These are phyloP conservation scores for Ptilorrhoa leucosticta DNA, from an alignment of 2,113 vertebrate species.

Conservation along the genomic window DNA sequence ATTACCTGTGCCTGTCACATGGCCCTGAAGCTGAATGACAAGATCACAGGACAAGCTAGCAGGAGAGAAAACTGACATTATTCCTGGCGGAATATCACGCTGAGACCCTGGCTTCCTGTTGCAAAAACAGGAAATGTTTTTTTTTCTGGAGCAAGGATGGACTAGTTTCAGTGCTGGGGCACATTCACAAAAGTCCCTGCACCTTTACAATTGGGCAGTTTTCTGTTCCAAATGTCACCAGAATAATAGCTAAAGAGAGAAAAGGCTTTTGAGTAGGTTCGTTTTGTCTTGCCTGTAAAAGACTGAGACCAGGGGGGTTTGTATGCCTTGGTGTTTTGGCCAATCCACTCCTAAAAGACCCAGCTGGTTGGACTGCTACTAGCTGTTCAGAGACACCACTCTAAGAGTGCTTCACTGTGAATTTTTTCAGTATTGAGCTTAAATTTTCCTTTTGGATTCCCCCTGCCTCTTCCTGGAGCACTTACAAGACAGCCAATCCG, in stretches of 20 bases:
- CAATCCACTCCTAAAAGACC: neutral
- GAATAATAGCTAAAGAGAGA: neutral
- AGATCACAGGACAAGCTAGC: neutral
- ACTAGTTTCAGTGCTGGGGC: neutral
- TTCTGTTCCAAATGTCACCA: neutral
- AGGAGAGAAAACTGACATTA: neutral
- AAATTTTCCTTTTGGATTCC: neutral
- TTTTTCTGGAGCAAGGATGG: neutral
- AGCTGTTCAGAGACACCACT: neutral
- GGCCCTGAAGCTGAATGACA: neutral
- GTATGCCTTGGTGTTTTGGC: neutral
- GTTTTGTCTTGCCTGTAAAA: neutral
- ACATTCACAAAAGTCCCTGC: neutral
- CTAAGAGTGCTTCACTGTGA: neutral
- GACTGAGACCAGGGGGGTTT: accelerated
- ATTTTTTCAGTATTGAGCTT: neutral
- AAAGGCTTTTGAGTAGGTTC: neutral
- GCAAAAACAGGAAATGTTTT: neutral
- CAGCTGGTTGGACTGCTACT: neutral
- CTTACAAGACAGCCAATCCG: neutral
- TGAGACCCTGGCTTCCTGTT: neutral
- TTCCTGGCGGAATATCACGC: neutral
- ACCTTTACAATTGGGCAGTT: neutral
- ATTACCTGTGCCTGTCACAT: neutral
- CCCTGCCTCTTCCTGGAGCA: neutral